Conservation (phyloP, 1,140 invertebrate species). For the Magallana angulata region DNA sequence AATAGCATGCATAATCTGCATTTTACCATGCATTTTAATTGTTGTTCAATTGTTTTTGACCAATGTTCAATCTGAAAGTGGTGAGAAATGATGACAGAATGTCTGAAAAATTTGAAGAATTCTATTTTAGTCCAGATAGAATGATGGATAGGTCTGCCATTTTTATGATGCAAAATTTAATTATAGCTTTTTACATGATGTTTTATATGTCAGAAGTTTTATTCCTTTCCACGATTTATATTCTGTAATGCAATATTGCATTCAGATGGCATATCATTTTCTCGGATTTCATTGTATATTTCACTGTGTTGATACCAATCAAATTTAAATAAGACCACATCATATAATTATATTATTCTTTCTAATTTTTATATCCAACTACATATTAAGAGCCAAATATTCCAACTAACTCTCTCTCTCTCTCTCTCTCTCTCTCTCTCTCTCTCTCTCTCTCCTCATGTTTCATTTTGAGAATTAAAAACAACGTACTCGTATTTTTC, state of each 20-base stretch:
- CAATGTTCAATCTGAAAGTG: background rate
- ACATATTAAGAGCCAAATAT: too few species aligned
- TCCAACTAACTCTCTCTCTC: too few species aligned
- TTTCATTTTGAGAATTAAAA: too few species aligned
- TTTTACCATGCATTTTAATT: background rate
- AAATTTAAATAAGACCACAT: too few species aligned
- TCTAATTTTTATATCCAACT: too few species aligned
- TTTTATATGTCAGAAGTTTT: conserved; percentile 10
- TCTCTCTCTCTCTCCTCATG: too few species aligned
- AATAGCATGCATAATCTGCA: background rate
- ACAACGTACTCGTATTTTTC: too few species aligned
- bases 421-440: too few species aligned
- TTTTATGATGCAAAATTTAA: background rate
- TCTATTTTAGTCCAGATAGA: conserved; percentile 4
- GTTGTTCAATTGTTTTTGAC: background rate
- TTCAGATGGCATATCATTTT: background rate
- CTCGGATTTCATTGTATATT: background rate
- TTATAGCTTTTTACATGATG: conserved; percentile 1
- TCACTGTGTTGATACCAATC: background rate
- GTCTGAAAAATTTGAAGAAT: conserved; percentile 6
- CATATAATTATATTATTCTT: too few species aligned
- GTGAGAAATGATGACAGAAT: background rate
- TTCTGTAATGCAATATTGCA: conserved; percentile 22
- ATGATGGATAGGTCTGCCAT: background rate
- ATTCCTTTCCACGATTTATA: conserved; percentile 10